Evolutionary conservation across 1,140 invertebrate species (phyloP).

Genomic region (Trinorchestia longiramus): DNA sequence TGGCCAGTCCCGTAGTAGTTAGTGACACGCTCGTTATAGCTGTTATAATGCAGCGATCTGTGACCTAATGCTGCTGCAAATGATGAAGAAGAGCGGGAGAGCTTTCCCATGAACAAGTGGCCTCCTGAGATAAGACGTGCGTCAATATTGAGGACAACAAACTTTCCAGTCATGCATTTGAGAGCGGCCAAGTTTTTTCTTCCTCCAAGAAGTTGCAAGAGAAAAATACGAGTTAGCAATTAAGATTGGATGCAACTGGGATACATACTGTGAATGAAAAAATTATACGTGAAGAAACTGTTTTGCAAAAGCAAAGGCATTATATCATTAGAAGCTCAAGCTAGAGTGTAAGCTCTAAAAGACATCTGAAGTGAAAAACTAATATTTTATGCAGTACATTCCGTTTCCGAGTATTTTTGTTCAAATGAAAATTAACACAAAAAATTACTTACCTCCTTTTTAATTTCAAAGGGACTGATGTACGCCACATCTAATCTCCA

Average conservation of each 20-base stretch:
- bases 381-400: neutral
- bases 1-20: slow-evolving; percentile 36
- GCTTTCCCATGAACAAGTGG: slow-evolving; percentile 49
- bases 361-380: neutral
- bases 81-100: slow-evolving; percentile 48
- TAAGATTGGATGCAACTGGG: neutral
- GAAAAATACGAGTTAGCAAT: neutral
- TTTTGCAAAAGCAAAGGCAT: neutral
- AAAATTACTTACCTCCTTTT: neutral
- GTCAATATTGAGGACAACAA: slow-evolving; percentile 42
- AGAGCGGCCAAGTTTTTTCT: neutral
- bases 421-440: neutral
- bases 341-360: neutral
- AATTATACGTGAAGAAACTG: neutral
- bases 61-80: slow-evolving; percentile 34
- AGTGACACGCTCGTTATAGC: slow-evolving; percentile 46
- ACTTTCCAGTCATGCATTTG: slow-evolving; percentile 22
- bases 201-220: neutral
- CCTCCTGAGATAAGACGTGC: neutral
- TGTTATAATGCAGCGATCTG: slow-evolving; percentile 48
- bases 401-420: neutral
- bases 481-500: slow-evolving; percentile 17
- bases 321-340: neutral
- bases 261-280: neutral
- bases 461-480: neutral